These are phyloP conservation scores for Halcyon malimbica DNA, from an alignment of 2,113 vertebrate genomes.

Conservation along the genomic window DNA sequence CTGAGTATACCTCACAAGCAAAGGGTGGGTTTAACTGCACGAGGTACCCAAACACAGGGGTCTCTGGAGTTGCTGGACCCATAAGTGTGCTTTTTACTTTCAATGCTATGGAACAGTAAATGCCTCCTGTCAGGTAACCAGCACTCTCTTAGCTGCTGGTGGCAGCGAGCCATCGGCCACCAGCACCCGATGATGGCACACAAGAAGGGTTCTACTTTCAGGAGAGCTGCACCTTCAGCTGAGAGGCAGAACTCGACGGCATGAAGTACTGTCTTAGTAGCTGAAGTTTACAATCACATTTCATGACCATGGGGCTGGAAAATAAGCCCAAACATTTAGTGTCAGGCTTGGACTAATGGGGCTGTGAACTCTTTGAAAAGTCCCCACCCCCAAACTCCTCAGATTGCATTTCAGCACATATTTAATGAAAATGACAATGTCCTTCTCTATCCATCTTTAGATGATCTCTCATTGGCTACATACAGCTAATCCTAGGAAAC, in stretches of 20 bases:
- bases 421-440: background rate
- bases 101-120: background rate
- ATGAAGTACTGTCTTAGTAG: background rate
- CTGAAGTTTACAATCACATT: background rate
- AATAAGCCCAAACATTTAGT: background rate
- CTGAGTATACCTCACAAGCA: background rate
- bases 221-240: background rate
- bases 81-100: background rate
- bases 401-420: background rate
- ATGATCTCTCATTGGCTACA: background rate
- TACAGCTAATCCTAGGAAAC: background rate
- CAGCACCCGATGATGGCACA: background rate
- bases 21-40: background rate
- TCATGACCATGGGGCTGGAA: background rate
- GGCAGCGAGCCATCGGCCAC: background rate
- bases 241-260: background rate
- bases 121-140: background rate
- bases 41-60: background rate
- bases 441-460: background rate
- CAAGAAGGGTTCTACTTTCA: background rate
- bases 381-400: background rate
- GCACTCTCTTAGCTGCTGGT: background rate
- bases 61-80: background rate
- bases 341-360: background rate
- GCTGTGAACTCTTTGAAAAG: background rate